These are phyloP conservation scores for Dryocosmus kuriphilus DNA, from an alignment of 2,888 invertebrate genomes.

Conservation along the genomic window DNA sequence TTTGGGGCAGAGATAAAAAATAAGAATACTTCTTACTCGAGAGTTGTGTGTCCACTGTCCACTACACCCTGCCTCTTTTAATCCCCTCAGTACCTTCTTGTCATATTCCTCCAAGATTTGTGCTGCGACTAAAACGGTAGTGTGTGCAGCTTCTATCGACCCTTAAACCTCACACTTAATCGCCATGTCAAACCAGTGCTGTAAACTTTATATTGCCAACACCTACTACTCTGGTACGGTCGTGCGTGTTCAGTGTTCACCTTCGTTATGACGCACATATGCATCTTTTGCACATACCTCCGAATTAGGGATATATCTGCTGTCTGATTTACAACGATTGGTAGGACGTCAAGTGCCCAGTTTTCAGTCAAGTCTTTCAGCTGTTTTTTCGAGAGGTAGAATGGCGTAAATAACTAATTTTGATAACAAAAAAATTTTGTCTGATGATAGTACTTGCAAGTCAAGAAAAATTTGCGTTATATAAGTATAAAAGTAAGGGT, in stretches of 20 bases:
- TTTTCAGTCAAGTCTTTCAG: not conserved
- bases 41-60: constrained; percentile 36
- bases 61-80: constrained; percentile 5
- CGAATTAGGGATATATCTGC: not conserved
- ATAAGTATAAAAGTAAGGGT: no score
- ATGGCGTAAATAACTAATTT: no score
- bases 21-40: constrained; percentile 48
- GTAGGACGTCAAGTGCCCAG: not conserved
- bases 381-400: not conserved
- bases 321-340: not conserved
- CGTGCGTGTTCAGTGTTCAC: constrained; percentile 41
- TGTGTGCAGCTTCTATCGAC: constrained; percentile 62
- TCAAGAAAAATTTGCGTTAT: no score
- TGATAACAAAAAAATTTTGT: no score
- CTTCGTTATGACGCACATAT: constrained; percentile 12
- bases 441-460: no score
- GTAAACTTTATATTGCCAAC: constrained; percentile 72
- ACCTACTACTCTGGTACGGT: constrained; percentile 60
- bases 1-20: constrained; percentile 54
- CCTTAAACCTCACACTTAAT: constrained; percentile 76
- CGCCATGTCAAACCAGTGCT: constrained; percentile 75
- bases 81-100: constrained; percentile 46
- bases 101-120: constrained; percentile 59
- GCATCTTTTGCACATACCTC: constrained; percentile 28
- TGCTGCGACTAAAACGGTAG: constrained; percentile 51